Evolutionary conservation across 2,797 vertebrate species (phyloP).

Genomic region (Alectoris magna): DNA sequence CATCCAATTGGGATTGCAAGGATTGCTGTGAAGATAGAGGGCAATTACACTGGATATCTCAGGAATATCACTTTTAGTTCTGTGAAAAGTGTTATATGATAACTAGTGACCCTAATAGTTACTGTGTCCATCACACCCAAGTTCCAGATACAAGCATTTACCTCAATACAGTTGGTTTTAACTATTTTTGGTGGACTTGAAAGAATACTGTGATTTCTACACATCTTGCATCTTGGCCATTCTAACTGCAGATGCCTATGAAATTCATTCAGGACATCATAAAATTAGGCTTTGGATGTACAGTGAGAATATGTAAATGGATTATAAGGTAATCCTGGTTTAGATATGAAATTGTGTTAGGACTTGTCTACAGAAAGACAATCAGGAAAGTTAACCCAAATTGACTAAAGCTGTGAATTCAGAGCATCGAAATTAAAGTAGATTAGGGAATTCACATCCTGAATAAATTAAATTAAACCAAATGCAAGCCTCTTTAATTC

Average conservation of each 20-base stretch:
- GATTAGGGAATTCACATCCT: conserved; percentile 43
- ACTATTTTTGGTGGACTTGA: neutral
- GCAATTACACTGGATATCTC: neutral
- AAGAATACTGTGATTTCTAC: neutral
- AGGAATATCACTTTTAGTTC: conserved; percentile 12
- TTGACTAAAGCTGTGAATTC: conserved; percentile 49
- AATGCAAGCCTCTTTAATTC: conserved; percentile 41
- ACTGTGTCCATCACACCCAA: neutral
- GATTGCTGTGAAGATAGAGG: neutral
- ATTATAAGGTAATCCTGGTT: neutral
- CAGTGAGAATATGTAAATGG: neutral
- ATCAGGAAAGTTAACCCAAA: conserved; percentile 32
- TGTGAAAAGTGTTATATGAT: neutral
- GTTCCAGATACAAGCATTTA: neutral
- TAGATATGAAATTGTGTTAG: conserved; percentile 22
- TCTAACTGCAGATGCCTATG: neutral
- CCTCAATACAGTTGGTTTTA: neutral
- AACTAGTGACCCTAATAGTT: neutral
- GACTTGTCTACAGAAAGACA: conserved; percentile 17
- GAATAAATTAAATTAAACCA: conserved; percentile 47
- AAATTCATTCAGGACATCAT: neutral
- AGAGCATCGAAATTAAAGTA: conserved; percentile 41
- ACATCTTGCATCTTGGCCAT: neutral
- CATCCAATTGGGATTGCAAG: neutral
- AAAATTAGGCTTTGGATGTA: neutral